A percentile compares a stretch with the other conserved stretches of the same genome.
Conservation (phyloP, 2,888 invertebrate species). For the Lissonota sp. region DNA sequence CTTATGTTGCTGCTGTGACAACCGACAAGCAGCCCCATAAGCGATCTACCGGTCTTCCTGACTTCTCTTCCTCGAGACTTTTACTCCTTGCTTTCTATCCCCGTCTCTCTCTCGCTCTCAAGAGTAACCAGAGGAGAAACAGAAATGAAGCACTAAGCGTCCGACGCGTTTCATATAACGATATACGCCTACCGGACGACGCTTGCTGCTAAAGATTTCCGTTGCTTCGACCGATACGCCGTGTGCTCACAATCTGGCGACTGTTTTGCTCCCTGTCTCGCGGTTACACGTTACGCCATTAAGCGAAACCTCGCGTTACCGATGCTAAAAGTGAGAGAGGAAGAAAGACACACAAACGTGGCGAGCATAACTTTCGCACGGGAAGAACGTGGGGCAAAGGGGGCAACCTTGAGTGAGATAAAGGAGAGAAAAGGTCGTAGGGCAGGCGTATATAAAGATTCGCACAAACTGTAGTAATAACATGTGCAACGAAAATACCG, state of each 20-base stretch:
- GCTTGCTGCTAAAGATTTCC: constrained; percentile 32
- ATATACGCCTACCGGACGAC: constrained; percentile 57
- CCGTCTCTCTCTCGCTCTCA: constrained; percentile 39
- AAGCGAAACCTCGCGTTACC: constrained; percentile 52
- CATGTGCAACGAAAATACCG: constrained; percentile 30
- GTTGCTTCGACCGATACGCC: constrained; percentile 50
- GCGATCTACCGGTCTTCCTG: constrained; percentile 71
- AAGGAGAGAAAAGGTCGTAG: constrained; percentile 56
- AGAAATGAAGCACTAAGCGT: constrained; percentile 48
- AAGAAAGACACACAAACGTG: constrained; percentile 15
- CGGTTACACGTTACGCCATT: constrained; percentile 61
- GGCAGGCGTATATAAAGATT: constrained; percentile 51
- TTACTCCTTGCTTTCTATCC: constrained; percentile 41
- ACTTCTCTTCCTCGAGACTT: constrained; percentile 50
- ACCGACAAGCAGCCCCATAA: constrained; percentile 75
- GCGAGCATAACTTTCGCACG: constrained; percentile 29
- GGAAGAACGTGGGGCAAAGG: too few species aligned
- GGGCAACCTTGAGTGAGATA: constrained; percentile 48
- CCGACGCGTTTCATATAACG: constrained; percentile 44
- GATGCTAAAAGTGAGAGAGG: not conserved
- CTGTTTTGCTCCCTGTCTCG: constrained; percentile 45
- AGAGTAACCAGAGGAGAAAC: constrained; percentile 10
- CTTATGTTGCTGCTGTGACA: constrained; percentile 72
- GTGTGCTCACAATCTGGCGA: constrained; percentile 41
- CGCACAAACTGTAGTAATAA: constrained; percentile 50